A percentile compares a stretch with the other conserved stretches of the same genome.
phyloP scores from a whole-genome alignment of 2,113 vertebrate species.

The Xiphophorus hellerii region DNA sequence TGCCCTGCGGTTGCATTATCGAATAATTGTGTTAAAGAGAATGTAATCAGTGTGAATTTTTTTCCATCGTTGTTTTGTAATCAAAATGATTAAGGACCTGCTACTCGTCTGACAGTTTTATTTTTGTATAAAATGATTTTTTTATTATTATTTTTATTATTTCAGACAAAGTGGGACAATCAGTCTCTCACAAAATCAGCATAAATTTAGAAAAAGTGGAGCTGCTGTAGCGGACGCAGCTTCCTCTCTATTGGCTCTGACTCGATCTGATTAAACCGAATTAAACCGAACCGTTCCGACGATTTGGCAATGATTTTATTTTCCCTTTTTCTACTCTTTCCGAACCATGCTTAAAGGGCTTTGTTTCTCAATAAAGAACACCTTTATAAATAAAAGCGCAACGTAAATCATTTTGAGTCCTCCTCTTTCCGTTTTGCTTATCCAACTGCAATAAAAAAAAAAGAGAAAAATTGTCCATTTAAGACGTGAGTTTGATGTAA shows the following conservation, averaged over 20 bases:
- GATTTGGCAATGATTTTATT: background rate
- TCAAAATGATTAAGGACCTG: background rate
- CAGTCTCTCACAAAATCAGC: constrained; percentile 4
- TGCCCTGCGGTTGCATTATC: background rate
- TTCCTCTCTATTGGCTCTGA: background rate
- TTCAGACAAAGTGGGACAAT: background rate
- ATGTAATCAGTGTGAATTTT: background rate
- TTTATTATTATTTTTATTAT: background rate
- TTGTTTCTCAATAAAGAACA: constrained; percentile 18
- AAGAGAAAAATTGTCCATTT: background rate
- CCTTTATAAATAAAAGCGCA: constrained; percentile 49
- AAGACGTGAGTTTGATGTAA: background rate
- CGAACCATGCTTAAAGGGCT: background rate
- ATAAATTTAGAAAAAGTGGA: background rate
- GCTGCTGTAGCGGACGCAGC: background rate
- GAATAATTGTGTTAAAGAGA: background rate
- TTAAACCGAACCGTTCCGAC: background rate
- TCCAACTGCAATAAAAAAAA: background rate
- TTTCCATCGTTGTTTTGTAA: background rate
- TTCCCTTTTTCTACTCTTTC: background rate
- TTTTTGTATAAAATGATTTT: background rate
- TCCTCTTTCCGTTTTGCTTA: constrained; percentile 11
- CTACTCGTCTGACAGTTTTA: background rate
- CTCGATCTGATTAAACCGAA: background rate
- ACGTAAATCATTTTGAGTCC: constrained; percentile 12